Evolutionary conservation across 2,113 vertebrate genomes (phyloP).

Genomic region (Scopus umbretta): DNA sequence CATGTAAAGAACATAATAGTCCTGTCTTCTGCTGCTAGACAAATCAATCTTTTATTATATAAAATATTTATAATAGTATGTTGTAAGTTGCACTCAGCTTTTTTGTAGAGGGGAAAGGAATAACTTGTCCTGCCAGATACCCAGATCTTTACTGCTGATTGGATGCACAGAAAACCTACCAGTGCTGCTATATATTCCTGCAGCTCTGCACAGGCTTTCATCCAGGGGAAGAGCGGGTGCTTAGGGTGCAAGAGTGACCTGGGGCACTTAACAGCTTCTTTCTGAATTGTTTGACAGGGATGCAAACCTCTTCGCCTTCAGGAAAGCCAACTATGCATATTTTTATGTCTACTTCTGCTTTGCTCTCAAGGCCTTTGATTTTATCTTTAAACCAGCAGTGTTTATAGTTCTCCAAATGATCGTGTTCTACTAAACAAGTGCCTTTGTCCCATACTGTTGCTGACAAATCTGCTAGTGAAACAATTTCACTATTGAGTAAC

Average conservation of each 20-base stretch:
- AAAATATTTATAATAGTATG: background rate
- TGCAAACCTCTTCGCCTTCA: background rate
- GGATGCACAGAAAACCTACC: background rate
- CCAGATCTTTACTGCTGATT: background rate
- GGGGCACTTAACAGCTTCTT: background rate
- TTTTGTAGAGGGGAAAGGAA: background rate
- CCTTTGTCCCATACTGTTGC: slow-evolving; percentile 2
- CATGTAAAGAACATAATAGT: background rate
- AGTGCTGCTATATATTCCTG: background rate
- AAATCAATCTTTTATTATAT: background rate
- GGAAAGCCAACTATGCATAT: background rate
- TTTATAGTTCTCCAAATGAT: slow-evolving; percentile 16
- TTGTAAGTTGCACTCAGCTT: background rate
- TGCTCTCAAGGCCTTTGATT: slow-evolving; percentile 33
- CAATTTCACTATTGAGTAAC: background rate
- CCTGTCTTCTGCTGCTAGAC: background rate
- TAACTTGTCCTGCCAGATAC: background rate
- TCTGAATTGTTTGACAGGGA: background rate
- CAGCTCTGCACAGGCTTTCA: background rate
- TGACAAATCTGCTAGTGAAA: slow-evolving; percentile 42
- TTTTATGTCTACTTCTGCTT: slow-evolving; percentile 13
- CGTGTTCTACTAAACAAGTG: background rate
- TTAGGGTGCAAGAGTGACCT: background rate
- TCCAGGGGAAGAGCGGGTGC: background rate
- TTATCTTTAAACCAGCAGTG: slow-evolving; percentile 29